These are phyloP conservation scores for Gymnothorax javanicus DNA, from an alignment of 2,797 vertebrate genomes.

Conservation along the genomic window DNA sequence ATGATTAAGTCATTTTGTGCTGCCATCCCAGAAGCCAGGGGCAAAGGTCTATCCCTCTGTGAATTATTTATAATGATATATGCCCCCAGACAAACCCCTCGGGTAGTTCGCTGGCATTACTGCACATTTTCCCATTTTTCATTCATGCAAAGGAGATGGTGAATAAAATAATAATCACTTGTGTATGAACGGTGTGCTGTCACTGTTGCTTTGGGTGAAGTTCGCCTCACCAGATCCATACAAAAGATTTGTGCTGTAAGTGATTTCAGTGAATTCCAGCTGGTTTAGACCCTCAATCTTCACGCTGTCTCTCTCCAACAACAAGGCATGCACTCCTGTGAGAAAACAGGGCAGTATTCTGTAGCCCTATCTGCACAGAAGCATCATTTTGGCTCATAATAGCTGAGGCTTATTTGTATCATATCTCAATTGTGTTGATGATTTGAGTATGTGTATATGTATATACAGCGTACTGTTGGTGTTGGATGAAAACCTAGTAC, in stretches of 20 bases:
- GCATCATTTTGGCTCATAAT: too few species aligned
- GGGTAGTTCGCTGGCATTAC: not conserved
- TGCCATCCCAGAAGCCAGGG: not conserved
- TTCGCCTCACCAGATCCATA: not conserved
- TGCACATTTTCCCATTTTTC: not conserved
- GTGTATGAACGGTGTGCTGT: not conserved
- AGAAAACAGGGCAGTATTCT: not conserved
- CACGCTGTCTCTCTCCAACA: not conserved
- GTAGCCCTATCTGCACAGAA: too few species aligned
- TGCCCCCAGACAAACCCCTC: not conserved
- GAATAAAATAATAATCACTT: not conserved
- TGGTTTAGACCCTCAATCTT: not conserved
- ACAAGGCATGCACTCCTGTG: not conserved
- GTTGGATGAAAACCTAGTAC: too few species aligned
- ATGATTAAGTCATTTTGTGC: slow-evolving; percentile 7
- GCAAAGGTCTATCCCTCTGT: slow-evolving; percentile 23
- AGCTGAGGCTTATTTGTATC: too few species aligned
- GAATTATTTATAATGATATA: slow-evolving; percentile 29
- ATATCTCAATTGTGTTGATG: too few species aligned
- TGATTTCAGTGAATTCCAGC: not conserved
- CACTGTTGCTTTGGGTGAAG: not conserved
- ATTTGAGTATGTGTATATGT: too few species aligned
- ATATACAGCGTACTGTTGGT: too few species aligned
- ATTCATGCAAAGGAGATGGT: not conserved
- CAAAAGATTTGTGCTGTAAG: not conserved